Evolutionary conservation across 2,888 invertebrate genomes (phyloP).

Genomic region (Aspidiotus destructor): DNA sequence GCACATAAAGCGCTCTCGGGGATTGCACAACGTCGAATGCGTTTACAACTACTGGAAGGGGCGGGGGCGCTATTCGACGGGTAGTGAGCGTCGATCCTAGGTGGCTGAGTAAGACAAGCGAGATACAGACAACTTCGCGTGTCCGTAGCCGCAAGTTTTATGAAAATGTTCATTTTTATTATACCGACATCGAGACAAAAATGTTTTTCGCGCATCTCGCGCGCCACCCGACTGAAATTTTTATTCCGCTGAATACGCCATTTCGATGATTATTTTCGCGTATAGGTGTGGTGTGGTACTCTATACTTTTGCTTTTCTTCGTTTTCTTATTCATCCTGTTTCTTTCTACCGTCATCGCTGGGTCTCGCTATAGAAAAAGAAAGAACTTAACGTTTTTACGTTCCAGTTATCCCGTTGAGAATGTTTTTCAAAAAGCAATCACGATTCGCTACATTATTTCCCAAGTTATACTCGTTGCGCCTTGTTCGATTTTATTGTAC

Average conservation of each 20-base stretch:
- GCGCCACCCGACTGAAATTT: neutral
- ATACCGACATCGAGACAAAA: neutral
- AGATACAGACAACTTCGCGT: too few relatives aligned
- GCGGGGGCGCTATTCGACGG: too few relatives aligned
- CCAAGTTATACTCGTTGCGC: conserved; percentile 2
- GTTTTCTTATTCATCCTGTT: neutral
- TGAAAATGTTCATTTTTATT: conserved; percentile 24
- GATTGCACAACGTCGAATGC: too few relatives aligned
- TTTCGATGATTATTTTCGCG: conserved; percentile 6
- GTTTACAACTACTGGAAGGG: too few relatives aligned
- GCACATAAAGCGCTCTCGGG: too few relatives aligned
- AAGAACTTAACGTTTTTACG: conserved; percentile 24
- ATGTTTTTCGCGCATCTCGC: conserved; percentile 8
- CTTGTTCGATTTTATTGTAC: neutral
- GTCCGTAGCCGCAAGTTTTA: conserved; percentile 10
- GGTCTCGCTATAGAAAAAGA: conserved; percentile 1
- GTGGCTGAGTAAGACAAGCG: too few relatives aligned
- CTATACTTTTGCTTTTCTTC: neutral
- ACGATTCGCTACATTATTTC: conserved; percentile 23
- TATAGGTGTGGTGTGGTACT: neutral
- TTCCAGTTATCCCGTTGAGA: conserved; percentile 16
- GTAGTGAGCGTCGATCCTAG: too few relatives aligned
- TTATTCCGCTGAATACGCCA: neutral
- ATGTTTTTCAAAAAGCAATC: conserved; percentile 25
- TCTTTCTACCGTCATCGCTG: neutral